These are phyloP conservation scores for Clostera curtula DNA, from an alignment of 2,888 invertebrate genomes.

Conservation along the genomic window DNA sequence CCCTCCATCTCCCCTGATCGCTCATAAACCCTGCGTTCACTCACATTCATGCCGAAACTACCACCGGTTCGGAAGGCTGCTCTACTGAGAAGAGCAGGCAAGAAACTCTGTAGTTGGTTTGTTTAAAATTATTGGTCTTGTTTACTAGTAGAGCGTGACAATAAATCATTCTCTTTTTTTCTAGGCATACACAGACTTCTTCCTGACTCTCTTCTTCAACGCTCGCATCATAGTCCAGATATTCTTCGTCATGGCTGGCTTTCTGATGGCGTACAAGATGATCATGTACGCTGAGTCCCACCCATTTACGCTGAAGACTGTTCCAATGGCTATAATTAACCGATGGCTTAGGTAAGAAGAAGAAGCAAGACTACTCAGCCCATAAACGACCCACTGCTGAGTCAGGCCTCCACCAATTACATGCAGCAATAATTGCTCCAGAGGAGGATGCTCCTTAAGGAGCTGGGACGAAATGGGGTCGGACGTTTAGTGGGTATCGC, in stretches of 20 bases:
- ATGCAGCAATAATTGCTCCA: neutral
- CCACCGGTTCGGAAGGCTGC: too few relatives aligned
- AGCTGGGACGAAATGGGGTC: too few relatives aligned
- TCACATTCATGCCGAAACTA: too few relatives aligned
- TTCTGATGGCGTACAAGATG: conserved; percentile 69
- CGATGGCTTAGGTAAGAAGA: conserved; percentile 53
- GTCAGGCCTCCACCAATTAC: too few relatives aligned
- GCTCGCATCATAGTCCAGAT: conserved; percentile 64
- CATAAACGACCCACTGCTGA: too few relatives aligned
- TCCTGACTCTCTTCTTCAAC: conserved; percentile 62
- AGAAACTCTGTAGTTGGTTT: too few relatives aligned
- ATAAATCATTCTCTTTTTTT: conserved; percentile 6
- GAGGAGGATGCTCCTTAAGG: neutral
- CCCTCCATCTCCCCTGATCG: too few relatives aligned
- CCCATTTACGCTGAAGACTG: conserved; percentile 50
- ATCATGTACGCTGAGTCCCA: conserved; percentile 55
- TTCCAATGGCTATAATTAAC: conserved; percentile 63
- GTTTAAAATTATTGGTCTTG: too few relatives aligned
- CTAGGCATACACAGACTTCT: conserved; percentile 66
- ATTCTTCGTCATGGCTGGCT: conserved; percentile 68
- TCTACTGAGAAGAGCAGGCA: too few relatives aligned
- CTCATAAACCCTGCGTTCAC: too few relatives aligned
- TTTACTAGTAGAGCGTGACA: neutral
- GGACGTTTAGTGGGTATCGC: too few relatives aligned
- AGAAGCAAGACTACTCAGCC: too few relatives aligned